Evolutionary conservation across 2,113 vertebrate species (phyloP).

Genomic region (Osmerus mordax): DNA sequence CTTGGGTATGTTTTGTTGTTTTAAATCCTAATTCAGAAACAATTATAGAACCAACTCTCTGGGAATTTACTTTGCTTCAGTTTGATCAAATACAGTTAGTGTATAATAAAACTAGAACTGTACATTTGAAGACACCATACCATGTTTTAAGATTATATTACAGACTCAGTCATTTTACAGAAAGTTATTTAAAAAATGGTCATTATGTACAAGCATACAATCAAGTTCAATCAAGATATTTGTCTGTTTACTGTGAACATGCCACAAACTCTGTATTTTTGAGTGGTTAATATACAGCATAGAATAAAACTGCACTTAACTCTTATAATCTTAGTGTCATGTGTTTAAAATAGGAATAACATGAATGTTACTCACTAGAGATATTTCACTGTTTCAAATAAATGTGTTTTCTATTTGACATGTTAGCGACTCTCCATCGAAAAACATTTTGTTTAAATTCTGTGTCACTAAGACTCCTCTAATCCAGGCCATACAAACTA

Average conservation of each 20-base stretch:
- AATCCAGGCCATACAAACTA: constrained; percentile 66
- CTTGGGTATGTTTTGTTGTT: not conserved
- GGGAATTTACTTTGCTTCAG: too few species aligned
- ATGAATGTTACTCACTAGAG: not conserved
- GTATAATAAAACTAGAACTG: too few species aligned
- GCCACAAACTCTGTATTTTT: not conserved
- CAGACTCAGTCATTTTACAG: too few species aligned
- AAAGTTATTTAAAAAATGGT: too few species aligned
- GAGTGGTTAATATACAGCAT: not conserved
- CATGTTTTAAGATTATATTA: too few species aligned
- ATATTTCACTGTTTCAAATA: not conserved
- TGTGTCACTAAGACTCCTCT: constrained; percentile 66
- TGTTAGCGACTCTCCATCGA: constrained; percentile 29
- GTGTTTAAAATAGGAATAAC: not conserved
- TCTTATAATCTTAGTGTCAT: not conserved
- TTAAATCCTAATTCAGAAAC: not conserved
- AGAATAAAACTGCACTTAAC: constrained; percentile 2
- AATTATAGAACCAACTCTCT: too few species aligned
- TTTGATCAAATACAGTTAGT: too few species aligned
- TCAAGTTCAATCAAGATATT: not conserved
- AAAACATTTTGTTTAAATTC: constrained; percentile 28
- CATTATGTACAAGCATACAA: too few species aligned
- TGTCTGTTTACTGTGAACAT: not conserved
- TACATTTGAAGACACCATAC: too few species aligned
- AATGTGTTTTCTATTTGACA: constrained; percentile 28